Evolutionary conservation across 2,797 vertebrate genomes (phyloP).

Genomic region (Sciurus carolinensis): DNA sequence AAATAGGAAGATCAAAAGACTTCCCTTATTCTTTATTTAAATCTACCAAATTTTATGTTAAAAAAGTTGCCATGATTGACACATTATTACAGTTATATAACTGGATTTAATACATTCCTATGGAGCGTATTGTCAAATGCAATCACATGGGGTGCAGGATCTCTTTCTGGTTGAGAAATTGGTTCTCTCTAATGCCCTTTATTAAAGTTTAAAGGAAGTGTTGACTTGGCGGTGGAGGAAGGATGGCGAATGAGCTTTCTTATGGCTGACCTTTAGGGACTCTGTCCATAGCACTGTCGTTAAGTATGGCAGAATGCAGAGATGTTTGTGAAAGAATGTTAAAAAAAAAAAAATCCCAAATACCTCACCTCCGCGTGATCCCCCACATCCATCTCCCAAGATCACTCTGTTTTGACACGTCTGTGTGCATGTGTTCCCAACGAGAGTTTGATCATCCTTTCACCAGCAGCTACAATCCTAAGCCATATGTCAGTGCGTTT

Average conservation of each 20-base stretch:
- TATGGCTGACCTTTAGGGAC: conserved; percentile 87
- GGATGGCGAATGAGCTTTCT: conserved; percentile 82
- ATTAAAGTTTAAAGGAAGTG: conserved; percentile 88
- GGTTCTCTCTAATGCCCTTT: conserved; percentile 84
- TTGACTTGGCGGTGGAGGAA: conserved; percentile 79
- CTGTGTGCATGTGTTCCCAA: background rate
- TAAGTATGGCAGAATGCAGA: conserved; percentile 76
- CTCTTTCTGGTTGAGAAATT: conserved; percentile 78
- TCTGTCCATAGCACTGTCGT: conserved; percentile 83
- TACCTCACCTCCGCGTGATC: background rate
- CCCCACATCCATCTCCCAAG: background rate
- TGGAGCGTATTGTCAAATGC: conserved; percentile 16
- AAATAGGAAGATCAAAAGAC: background rate
- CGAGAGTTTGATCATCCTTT: conserved; percentile 57
- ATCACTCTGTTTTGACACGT: conserved; percentile 61
- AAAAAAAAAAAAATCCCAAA: background rate
- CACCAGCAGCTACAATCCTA: conserved; percentile 39
- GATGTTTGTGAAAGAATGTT: conserved; percentile 82
- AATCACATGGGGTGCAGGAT: conserved; percentile 40
- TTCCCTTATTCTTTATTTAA: background rate
- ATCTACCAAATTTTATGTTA: conserved; percentile 20
- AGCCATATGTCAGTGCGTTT: conserved; percentile 8
- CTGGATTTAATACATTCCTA: background rate
- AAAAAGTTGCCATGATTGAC: background rate
- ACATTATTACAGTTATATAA: conserved; percentile 24